Evolutionary conservation across 2,113 vertebrate genomes (phyloP), one percentile per base, ranked within the genome.

Genomic region (Pionites leucogaster): DNA sequence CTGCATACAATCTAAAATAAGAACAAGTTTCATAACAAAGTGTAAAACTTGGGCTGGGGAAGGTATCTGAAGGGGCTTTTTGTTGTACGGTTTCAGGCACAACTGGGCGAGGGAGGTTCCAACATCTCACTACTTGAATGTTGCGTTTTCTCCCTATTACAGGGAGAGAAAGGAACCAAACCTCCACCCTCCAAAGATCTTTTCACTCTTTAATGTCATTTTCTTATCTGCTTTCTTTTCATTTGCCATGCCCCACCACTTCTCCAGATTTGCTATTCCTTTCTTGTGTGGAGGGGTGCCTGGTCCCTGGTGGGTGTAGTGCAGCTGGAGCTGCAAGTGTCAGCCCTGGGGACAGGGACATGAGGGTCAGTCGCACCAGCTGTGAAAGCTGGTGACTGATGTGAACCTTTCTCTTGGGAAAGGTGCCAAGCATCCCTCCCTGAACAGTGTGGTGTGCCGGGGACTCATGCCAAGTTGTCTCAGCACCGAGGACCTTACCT

Each of bases 331-430:
- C 27, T 74, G 33, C 35, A 42, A 24, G 18, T 0, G 0, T 39
- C 78, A 74, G 25, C 60, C 72, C 31, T 49, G 42, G 74, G 15
- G 46, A 67, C 0, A 0, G 7, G 25, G 25, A 37, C 5, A 3
- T 31, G 53, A 59, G 0, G 0, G 8, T 44, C 7, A 4, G 3
- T 44, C 4, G 2, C 2, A 13, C 9, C 62, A 89, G 60, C 33
- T 63, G 35, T 80, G 75, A 70, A 72, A 72, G 31, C 17, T 46
- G 13, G 23, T 65, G 50, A 62, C 52, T 70, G 35, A 27, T n/a
- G 44, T 62, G 44, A 86, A n/a, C 18, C 63, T 81, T 86, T 59
- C 57, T 60, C 70, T 50, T 63, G 41, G 47, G 23, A 68, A 70
- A 72, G 27, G 17, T 27, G 46, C 33, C 11, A 64, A 68, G 17